phyloP scores from a whole-genome alignment of 2,113 vertebrate species.

The Strix aluco region DNA sequence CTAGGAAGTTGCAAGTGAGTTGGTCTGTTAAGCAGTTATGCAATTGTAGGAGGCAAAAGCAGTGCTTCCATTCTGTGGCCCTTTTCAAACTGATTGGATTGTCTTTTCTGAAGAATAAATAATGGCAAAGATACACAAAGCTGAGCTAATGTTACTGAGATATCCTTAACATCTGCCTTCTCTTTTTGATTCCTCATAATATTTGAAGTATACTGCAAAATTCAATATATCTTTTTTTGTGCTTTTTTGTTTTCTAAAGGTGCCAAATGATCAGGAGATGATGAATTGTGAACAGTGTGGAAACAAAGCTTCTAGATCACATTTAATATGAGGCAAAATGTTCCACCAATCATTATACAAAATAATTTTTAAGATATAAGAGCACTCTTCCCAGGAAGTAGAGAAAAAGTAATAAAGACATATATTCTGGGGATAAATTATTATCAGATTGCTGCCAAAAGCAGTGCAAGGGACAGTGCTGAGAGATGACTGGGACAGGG shows the following conservation, averaged over 20 bases:
- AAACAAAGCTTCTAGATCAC: background rate
- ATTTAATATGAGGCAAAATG: background rate
- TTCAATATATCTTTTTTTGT: background rate
- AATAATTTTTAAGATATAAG: background rate
- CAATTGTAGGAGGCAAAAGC: background rate
- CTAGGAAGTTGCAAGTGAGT: background rate
- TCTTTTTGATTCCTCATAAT: background rate
- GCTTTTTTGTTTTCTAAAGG: background rate
- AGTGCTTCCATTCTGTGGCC: background rate
- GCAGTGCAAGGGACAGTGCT: fast-evolving
- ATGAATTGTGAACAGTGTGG: background rate
- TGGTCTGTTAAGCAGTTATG: background rate
- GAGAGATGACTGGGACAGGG: background rate
- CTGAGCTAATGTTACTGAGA: background rate
- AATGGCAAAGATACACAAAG: background rate
- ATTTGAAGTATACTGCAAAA: background rate
- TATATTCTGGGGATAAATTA: background rate
- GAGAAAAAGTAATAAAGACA: background rate
- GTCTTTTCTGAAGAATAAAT: background rate
- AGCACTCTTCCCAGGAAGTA: background rate
- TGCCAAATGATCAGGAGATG: background rate
- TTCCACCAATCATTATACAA: background rate
- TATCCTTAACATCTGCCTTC: background rate
- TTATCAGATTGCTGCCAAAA: background rate
- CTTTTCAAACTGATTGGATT: background rate